These are phyloP conservation scores for Holothuria glaberrima DNA, from an alignment of 35 echinoderm and acorn worm genomes.

Conservation along the genomic window DNA sequence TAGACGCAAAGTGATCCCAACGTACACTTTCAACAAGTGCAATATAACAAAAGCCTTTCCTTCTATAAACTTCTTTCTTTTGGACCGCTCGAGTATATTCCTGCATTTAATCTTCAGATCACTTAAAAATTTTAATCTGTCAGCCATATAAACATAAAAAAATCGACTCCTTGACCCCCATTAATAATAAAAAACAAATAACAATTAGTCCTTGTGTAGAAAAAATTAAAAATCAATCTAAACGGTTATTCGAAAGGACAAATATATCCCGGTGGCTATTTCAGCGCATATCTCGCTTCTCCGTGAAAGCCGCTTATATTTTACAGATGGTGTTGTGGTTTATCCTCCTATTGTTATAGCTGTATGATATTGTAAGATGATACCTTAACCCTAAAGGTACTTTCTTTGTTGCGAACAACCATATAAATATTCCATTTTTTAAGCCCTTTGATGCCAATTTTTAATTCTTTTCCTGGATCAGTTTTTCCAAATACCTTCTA, in stretches of 20 bases:
- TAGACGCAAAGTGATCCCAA: too few relatives aligned
- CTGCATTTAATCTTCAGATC: too few relatives aligned
- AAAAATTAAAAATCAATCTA: conserved; percentile 42
- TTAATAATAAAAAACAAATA: conserved; percentile 13
- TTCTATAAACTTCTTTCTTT: too few relatives aligned
- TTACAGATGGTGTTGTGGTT: conserved; percentile 6
- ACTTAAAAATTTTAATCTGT: too few relatives aligned
- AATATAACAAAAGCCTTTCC: too few relatives aligned
- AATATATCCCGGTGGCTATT: conserved; percentile 39
- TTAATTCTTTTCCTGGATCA: conserved; percentile 20
- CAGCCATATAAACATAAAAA: too few relatives aligned
- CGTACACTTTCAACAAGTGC: too few relatives aligned
- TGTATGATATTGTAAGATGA: conserved; percentile 41
- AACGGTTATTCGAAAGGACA: conserved; percentile 18
- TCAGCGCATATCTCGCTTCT: neutral
- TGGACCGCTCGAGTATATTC: too few relatives aligned
- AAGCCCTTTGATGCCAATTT: conserved; percentile 35
- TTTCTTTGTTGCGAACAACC: conserved; percentile 39
- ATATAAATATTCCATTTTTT: conserved; percentile 61
- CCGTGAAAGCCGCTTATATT: neutral
- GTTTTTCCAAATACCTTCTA: neutral
- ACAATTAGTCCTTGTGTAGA: conserved; percentile 13
- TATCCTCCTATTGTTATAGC: neutral
- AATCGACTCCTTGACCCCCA: conserved; percentile 13
- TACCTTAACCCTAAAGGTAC: conserved; percentile 20